These are phyloP conservation scores for Hippocampus abdominalis DNA, from an alignment of 2,113 vertebrate genomes.

Conservation along the genomic window DNA sequence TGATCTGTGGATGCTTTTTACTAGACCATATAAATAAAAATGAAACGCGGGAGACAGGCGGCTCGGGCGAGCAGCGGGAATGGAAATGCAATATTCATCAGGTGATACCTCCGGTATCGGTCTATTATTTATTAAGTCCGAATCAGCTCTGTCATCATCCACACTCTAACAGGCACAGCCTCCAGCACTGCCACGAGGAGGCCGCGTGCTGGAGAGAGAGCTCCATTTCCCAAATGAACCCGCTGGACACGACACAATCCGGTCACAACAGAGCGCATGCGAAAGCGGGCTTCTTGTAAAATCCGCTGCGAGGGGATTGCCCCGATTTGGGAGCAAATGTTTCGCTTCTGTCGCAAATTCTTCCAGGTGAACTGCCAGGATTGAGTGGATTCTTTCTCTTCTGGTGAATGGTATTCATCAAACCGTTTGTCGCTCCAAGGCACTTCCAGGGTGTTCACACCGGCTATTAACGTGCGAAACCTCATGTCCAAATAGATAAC, in stretches of 20 bases:
- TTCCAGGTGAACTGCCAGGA: slow-evolving; percentile 25
- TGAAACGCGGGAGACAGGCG: slow-evolving; percentile 15
- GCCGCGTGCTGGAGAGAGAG: slow-evolving; percentile 37
- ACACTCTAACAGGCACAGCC: slow-evolving; percentile 55
- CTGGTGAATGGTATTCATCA: slow-evolving; percentile 54
- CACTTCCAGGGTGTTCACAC: slow-evolving; percentile 37
- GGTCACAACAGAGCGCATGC: slow-evolving; percentile 55
- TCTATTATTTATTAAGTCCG: slow-evolving; percentile 66
- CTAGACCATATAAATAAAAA: slow-evolving; percentile 27
- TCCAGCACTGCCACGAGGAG: slow-evolving; percentile 48
- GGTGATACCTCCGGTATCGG: slow-evolving; percentile 60
- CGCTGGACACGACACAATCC: slow-evolving; percentile 39
- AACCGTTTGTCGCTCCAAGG: slow-evolving; percentile 45
- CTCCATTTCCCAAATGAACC: slow-evolving; percentile 59
- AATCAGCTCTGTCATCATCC: slow-evolving; percentile 65
- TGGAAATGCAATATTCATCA: slow-evolving; percentile 61
- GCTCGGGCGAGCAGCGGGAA: slow-evolving; percentile 28
- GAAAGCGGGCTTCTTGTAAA: slow-evolving; percentile 38
- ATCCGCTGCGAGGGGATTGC: slow-evolving; percentile 37
- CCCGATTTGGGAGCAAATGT: slow-evolving; percentile 39
- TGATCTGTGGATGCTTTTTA: slow-evolving; percentile 30
- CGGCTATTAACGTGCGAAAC: slow-evolving; percentile 57
- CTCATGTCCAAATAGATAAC: slow-evolving; percentile 65
- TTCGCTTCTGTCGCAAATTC: slow-evolving; percentile 29
- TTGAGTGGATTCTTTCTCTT: slow-evolving; percentile 46